Base-by-base conservation (phyloP, 2,888 invertebrate species). In the Morpho achilles region DNA sequence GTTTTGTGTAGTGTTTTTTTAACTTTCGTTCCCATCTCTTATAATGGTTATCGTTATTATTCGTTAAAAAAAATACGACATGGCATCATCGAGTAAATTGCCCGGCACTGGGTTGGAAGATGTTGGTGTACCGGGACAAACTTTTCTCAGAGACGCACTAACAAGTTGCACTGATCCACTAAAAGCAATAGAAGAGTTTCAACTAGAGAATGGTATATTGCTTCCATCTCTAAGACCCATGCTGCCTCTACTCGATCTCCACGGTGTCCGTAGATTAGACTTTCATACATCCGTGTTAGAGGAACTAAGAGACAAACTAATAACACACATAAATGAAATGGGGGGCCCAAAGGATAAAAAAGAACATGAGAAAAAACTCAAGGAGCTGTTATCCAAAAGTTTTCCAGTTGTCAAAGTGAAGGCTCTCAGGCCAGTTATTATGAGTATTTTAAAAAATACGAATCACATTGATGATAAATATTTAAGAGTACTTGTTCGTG, bases 171-270 rank as follows among this genome's bases (percentile, higher is more conserved):
- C 97, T 0, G 98, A 99, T 88, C 99, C 99, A 8, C 81, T 99
- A 45, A 97, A 97, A 88, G 98, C 99, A n/a, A 99, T 99, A 65
- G 98, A 98, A 91, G 98, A 98, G 82, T 99, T 99, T 91, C 98
- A 99, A 94, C 90, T 97, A 50, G 96, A 97, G 83, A 98, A 98
- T 92, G 97, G 97, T 45, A 97, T 98, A 70, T 87, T 97, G 58
- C 85, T 99, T 50, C 98, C 98, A 1, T 98, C 99, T 0, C 84
- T 99, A 52, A 92, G 97, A 52, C 98, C 99, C 10, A 99, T 99
- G 95, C 82, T 99, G 62, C 99, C 99, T 0, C 87, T 99, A 10
- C 91, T 99, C 8, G 99, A 99, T 83, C 92, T 99, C 23, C 99
- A 99, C 77, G 97, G 97, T 3, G 96, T 99, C 0, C 93, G 97